phyloP scores from a whole-genome alignment of 2,113 vertebrate genomes.

The Scophthalmus maximus region DNA sequence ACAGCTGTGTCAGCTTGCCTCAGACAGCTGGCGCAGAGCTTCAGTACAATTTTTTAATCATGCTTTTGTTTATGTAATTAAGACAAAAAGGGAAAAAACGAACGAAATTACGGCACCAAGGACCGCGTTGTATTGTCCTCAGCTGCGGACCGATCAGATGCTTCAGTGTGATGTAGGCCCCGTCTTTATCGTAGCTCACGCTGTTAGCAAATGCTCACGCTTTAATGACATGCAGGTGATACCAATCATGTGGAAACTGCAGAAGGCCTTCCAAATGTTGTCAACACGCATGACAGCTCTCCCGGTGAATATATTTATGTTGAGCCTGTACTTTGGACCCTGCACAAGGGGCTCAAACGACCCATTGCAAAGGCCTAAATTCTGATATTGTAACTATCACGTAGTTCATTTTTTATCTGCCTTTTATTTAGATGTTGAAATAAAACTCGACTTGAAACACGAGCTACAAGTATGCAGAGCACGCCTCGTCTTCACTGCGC shows the following conservation, averaged over 20 bases:
- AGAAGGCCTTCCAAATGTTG: constrained; percentile 71
- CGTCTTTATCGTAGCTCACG: constrained; percentile 57
- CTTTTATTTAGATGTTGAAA: constrained; percentile 41
- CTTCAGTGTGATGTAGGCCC: constrained; percentile 67
- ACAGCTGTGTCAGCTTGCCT: constrained; percentile 76
- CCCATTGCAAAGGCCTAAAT: constrained; percentile 48
- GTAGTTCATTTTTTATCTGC: constrained; percentile 14
- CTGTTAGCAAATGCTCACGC: constrained; percentile 45
- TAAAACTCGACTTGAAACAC: constrained; percentile 11
- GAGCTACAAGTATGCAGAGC: constrained; percentile 8
- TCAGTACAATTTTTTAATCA: constrained; percentile 75
- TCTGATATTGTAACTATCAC: constrained; percentile 31
- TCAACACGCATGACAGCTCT: constrained; percentile 69
- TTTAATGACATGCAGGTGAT: constrained; percentile 75
- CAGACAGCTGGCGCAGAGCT: constrained; percentile 71
- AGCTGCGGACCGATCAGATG: constrained; percentile 63
- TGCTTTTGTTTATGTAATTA: constrained; percentile 81
- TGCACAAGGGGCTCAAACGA: constrained; percentile 57
- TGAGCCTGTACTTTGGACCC: constrained; percentile 63
- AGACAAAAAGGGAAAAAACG: constrained; percentile 38
- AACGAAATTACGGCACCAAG: constrained; percentile 13
- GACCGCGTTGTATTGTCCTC: constrained; percentile 55
- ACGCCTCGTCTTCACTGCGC: constrained; percentile 15
- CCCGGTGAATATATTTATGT: constrained; percentile 59
- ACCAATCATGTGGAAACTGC: constrained; percentile 71